A percentile compares a stretch with the other conserved stretches of the same genome.
Evolutionary conservation across 2,888 invertebrate species (phyloP).

Genomic region (Eurois occulta): DNA sequence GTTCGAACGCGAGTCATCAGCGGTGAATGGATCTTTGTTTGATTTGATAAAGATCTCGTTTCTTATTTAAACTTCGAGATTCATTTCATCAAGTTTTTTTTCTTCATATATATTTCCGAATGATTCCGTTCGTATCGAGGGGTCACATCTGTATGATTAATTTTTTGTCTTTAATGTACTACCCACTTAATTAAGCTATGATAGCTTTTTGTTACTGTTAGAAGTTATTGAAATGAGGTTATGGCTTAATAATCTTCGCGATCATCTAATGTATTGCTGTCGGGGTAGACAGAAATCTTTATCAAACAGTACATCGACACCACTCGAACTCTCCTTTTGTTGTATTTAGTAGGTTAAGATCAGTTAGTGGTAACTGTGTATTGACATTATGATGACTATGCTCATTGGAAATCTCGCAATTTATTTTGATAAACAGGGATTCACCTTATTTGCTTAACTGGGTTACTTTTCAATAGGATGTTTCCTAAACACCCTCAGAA

Average conservation of each 20-base stretch:
- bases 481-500: not conserved
- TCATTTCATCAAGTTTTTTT: conserved; percentile 37
- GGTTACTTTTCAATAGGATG: not conserved
- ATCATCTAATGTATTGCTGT: conserved; percentile 43
- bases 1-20: conserved; percentile 51
- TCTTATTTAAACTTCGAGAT: conserved; percentile 48
- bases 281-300: conserved; percentile 31
- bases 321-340: conserved; percentile 44
- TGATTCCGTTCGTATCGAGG: conserved; percentile 53
- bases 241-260: conserved; percentile 38
- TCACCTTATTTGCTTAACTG: not conserved
- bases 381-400: conserved; percentile 29
- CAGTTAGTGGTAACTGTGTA: conserved; percentile 56
- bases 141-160: conserved; percentile 47
- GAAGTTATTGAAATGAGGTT: conserved; percentile 50
- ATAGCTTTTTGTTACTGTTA: conserved; percentile 44
- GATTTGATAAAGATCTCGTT: conserved; percentile 51
- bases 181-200: conserved; percentile 38
- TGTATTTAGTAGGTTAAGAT: conserved; percentile 54
- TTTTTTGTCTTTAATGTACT: conserved; percentile 41
- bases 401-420: not conserved
- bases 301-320: conserved; percentile 54
- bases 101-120: conserved; percentile 19
- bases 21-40: conserved; percentile 47
- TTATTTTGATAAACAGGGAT: not conserved